phyloP scores from a whole-genome alignment of 2,113 vertebrate genomes.

The Pseudois nayaur region DNA sequence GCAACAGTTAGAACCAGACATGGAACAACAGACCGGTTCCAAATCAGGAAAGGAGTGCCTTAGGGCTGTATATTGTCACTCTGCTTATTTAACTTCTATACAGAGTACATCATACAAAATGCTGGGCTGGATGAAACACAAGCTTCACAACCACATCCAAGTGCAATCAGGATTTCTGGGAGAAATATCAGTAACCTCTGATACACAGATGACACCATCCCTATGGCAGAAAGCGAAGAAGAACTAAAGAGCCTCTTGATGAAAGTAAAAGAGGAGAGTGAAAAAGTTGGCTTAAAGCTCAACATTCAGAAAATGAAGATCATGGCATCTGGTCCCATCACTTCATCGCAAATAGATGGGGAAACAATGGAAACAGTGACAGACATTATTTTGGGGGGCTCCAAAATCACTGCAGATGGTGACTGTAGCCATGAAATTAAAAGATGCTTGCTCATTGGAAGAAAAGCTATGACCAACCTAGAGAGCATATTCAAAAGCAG shows the following conservation, averaged over 20 bases:
- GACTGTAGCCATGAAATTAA: not conserved
- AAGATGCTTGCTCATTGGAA: not conserved
- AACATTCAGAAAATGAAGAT: not conserved
- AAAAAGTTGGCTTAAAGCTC: not conserved
- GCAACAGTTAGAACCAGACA: not conserved
- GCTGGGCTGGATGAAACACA: not conserved
- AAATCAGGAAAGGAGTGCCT: not conserved
- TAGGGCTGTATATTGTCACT: not conserved
- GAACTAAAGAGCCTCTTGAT: not conserved
- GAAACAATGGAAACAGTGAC: not conserved
- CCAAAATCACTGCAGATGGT: not conserved
- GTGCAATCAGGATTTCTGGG: not conserved
- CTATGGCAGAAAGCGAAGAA: not conserved
- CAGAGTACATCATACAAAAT: not conserved
- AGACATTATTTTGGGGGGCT: accelerated
- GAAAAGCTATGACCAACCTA: not conserved
- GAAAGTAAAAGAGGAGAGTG: not conserved
- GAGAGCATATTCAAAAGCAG: not conserved
- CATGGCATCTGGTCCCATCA: not conserved
- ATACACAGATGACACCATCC: not conserved
- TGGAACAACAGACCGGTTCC: not conserved
- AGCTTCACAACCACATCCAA: not conserved
- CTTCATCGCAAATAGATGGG: not conserved
- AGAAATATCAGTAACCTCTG: not conserved
- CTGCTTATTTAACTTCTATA: not conserved